Evolutionary conservation across 1,140 invertebrate genomes (phyloP), one percentile per base, ranked within the genome.

Genomic region (Pseudomyrmex flavicornis): DNA sequence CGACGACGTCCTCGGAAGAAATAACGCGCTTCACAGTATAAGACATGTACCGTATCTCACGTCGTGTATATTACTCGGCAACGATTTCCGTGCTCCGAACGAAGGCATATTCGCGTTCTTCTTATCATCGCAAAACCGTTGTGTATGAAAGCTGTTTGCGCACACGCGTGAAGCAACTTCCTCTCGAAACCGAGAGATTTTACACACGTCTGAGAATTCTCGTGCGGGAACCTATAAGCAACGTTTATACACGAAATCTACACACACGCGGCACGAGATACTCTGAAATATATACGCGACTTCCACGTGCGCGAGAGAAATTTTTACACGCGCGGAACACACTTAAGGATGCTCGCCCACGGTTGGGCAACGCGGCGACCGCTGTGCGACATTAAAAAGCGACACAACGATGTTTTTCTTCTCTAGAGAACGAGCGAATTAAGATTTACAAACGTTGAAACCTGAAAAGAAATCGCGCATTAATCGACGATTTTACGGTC

Each of bases 251-350:
- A 26, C 22, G 5, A 44, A 69, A 35, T 59, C 50, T 50, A 17
- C 0, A 54, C 20, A 46, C 54, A 72, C 56, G 76, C 44, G 66
- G 48, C 44, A 80, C 65, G 66, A 59, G 66, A 80, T 70, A 65
- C 66, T 50, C 59, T 80, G 20, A 80, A 80, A 80, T 59, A 35
- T 35, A 35, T 35, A 80, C 76, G 76, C 58, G 54, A 59, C 65
- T 13, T 20, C 13, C 17, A 35, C 35, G 44, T 26, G 15, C 65
- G 70, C 20, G 76, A 35, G 76, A 48, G 54, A 35, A 35, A 79
- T 79, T 70, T 66, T 59, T 79, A 48, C 54, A 79, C 65, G 65
- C 20, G 76, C 76, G 52, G 58, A 35, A 35, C 35, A 46, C n/a
- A 76, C 65, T 70, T 79, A 20, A 52, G 75, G 52, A 70, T 48